Percentiles rank a stretch among this genome's conserved stretches.
Evolutionary conservation across 2,888 invertebrate species (phyloP).

Genomic region (Orthosia cruda): DNA sequence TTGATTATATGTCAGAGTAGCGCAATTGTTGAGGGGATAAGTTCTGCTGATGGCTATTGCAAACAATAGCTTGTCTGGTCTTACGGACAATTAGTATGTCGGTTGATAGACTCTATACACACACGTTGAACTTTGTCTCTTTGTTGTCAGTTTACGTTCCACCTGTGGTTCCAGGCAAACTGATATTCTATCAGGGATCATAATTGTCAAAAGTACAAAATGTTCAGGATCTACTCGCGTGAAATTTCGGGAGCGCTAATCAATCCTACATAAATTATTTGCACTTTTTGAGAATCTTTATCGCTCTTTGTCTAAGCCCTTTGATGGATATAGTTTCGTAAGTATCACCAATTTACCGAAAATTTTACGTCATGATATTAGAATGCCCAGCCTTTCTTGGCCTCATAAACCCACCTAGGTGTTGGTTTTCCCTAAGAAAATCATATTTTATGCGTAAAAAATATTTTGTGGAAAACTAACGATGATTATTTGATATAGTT

Average conservation of each 20-base stretch:
- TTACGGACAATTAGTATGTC: background rate
- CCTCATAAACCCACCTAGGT: background rate
- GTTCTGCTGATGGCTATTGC: too few relatives aligned
- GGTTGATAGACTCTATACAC: too few relatives aligned
- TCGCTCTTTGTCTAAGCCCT: background rate
- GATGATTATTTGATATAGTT: too few relatives aligned
- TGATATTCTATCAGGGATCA: background rate
- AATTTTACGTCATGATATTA: too few relatives aligned
- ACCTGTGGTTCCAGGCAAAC: too few relatives aligned
- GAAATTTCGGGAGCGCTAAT: too few relatives aligned
- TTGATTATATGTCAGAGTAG: conserved; percentile 5
- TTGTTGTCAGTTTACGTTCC: too few relatives aligned
- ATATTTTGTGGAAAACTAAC: background rate
- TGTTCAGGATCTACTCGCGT: background rate
- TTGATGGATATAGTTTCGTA: background rate
- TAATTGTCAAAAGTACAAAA: background rate
- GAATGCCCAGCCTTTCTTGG: background rate
- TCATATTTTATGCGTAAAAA: too few relatives aligned
- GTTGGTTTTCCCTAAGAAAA: background rate
- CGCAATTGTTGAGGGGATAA: background rate
- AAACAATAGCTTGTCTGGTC: too few relatives aligned
- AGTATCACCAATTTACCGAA: too few relatives aligned
- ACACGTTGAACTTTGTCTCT: too few relatives aligned
- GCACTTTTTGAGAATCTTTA: background rate
- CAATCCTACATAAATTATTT: background rate